Conservation (phyloP, 2,113 vertebrate species). For the Clinocottus analis region DNA sequence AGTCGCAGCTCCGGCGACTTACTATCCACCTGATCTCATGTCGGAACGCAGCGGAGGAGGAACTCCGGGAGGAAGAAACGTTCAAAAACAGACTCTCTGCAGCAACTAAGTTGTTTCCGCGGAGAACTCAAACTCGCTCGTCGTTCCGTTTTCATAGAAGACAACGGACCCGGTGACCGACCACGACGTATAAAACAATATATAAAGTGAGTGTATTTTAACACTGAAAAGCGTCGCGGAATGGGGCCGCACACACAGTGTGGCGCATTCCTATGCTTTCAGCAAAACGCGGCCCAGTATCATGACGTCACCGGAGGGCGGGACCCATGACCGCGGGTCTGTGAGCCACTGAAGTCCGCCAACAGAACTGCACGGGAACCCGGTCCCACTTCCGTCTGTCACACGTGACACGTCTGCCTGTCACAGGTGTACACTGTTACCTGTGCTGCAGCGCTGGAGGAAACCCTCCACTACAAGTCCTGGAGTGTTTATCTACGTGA, state of each 20-base stretch:
- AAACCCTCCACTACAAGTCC: not conserved
- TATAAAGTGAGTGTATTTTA: not conserved
- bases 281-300: constrained; percentile 69
- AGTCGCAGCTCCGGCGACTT: not conserved
- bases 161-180: not conserved
- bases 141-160: not conserved
- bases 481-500: not conserved
- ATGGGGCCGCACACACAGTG: constrained; percentile 39
- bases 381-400: not conserved
- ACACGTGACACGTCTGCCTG: not conserved
- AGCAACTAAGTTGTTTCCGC: constrained; percentile 56
- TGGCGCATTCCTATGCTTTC: constrained; percentile 78
- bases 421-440: constrained; percentile 5
- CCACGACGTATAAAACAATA: too few relatives aligned
- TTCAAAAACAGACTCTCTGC: not conserved
- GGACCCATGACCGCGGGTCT: not conserved
- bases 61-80: not conserved
- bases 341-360: not conserved
- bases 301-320: constrained; percentile 74
- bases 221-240: not conserved
- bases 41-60: constrained; percentile 36
- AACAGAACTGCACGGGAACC: not conserved
- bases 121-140: constrained; percentile 11
- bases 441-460: not conserved
- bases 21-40: constrained; percentile 69